A percentile compares a stretch with the other conserved stretches of the same genome.
Conservation (phyloP, 2,797 vertebrate species). For the Vireo griseus region DNA sequence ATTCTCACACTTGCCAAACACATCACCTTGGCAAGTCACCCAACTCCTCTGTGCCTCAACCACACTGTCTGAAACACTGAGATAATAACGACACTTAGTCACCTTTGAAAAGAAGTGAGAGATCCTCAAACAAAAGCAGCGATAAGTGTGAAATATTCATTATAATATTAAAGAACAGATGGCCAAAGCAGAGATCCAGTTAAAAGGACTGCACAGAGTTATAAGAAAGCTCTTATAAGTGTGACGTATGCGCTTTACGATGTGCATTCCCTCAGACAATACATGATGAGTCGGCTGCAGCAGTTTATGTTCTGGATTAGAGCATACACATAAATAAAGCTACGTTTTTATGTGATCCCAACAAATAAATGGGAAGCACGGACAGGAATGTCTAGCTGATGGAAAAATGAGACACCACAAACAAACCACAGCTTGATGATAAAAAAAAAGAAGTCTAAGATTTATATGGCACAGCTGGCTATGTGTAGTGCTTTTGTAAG, state of each 20-base stretch:
- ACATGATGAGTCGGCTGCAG: slow-evolving; percentile 43
- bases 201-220: slow-evolving; percentile 47
- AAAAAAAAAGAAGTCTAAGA: slow-evolving; percentile 60
- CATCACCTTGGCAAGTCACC: slow-evolving; percentile 19
- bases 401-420: slow-evolving; percentile 72
- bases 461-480: slow-evolving; percentile 75
- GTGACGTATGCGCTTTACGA: slow-evolving; percentile 46
- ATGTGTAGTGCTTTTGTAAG: slow-evolving; percentile 56
- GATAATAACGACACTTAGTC: slow-evolving; percentile 8
- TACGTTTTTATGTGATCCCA: slow-evolving; percentile 67
- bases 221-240: slow-evolving; percentile 45
- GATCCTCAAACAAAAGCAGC: slow-evolving; percentile 35
- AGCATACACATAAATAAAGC: slow-evolving; percentile 58
- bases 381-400: slow-evolving; percentile 72
- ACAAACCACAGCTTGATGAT: slow-evolving; percentile 73
- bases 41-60: slow-evolving; percentile 24
- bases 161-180: slow-evolving; percentile 63
- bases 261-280: slow-evolving; percentile 41
- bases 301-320: slow-evolving; percentile 72
- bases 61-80: slow-evolving; percentile 12
- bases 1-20: not conserved
- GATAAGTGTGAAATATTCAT: slow-evolving; percentile 58
- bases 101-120: slow-evolving; percentile 26
- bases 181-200: slow-evolving; percentile 47
- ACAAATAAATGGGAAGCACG: slow-evolving; percentile 71